Conservation (phyloP, 92 coral and sea anemone genomes). For the Epizoanthus ramosus region DNA sequence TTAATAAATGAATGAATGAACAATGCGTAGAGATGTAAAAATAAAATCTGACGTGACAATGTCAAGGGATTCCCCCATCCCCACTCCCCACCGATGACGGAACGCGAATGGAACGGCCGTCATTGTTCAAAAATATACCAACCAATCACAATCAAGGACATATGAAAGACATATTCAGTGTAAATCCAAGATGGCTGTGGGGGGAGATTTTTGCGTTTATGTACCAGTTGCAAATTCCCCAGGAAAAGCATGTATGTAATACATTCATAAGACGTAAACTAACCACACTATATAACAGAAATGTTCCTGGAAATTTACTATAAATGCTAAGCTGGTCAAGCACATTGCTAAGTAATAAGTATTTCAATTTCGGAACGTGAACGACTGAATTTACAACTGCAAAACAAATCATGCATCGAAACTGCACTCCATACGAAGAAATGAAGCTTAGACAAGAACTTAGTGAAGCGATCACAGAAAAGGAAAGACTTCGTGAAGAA, state of each 20-base stretch:
- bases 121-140: neutral
- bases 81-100: too few relatives aligned
- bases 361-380: too few relatives aligned
- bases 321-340: neutral
- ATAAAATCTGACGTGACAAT: too few relatives aligned
- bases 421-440: neutral
- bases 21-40: too few relatives aligned
- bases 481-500: slow-evolving; percentile 8
- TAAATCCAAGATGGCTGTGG: neutral
- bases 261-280: neutral
- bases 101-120: too few relatives aligned
- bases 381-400: neutral
- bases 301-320: too few relatives aligned
- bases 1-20: too few relatives aligned
- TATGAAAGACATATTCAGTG: too few relatives aligned
- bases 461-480: neutral
- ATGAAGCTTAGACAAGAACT: neutral
- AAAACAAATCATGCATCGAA: slow-evolving; percentile 6
- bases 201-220: neutral
- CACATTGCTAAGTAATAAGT: neutral
- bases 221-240: neutral
- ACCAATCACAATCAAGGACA: slow-evolving; percentile 7
- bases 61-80: neutral
- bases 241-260: neutral
- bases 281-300: neutral